phyloP scores from a whole-genome alignment of 2,113 vertebrate genomes.

The Hoplias malabaricus region DNA sequence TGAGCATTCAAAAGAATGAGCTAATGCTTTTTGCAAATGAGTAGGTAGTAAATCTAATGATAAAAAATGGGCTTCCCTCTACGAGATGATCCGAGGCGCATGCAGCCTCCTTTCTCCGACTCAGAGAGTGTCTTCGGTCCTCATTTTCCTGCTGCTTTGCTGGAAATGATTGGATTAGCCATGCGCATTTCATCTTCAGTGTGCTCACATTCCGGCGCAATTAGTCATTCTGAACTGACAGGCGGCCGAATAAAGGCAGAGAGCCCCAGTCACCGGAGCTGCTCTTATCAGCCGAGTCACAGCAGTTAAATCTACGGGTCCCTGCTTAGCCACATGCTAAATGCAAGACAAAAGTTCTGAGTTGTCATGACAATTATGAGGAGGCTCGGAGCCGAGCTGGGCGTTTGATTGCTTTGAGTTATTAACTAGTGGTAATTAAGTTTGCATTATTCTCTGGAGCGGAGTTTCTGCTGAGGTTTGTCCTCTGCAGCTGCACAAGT shows the following conservation, averaged over 20 bases:
- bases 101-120: slow-evolving; percentile 40
- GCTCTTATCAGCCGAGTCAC: slow-evolving; percentile 63
- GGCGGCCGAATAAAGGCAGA: slow-evolving; percentile 58
- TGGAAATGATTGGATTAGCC: slow-evolving; percentile 68
- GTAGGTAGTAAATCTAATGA: slow-evolving; percentile 38
- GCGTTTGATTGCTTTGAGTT: slow-evolving; percentile 67
- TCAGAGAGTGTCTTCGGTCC: slow-evolving; percentile 52
- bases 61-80: slow-evolving; percentile 44
- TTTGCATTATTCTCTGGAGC: slow-evolving; percentile 68
- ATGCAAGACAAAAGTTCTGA: slow-evolving; percentile 68
- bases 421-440: slow-evolving; percentile 74
- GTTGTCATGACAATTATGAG: slow-evolving; percentile 67
- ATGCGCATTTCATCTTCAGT: slow-evolving; percentile 62
- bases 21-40: slow-evolving; percentile 42
- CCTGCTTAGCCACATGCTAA: slow-evolving; percentile 57
- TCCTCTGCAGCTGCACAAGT: slow-evolving; percentile 48
- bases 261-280: slow-evolving; percentile 51
- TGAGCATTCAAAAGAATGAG: slow-evolving; percentile 35
- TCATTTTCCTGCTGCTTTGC: slow-evolving; percentile 53
- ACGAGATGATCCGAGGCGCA: slow-evolving; percentile 37
- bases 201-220: slow-evolving; percentile 64
- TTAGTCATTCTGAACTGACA: slow-evolving; percentile 66
- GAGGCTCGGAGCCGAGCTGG: slow-evolving; percentile 65
- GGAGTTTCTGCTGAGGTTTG: slow-evolving; percentile 49
- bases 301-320: slow-evolving; percentile 57